These are phyloP conservation scores for Sphaerolaimus hirsutus DNA, from an alignment of 2,888 invertebrate genomes.

Conservation along the genomic window DNA sequence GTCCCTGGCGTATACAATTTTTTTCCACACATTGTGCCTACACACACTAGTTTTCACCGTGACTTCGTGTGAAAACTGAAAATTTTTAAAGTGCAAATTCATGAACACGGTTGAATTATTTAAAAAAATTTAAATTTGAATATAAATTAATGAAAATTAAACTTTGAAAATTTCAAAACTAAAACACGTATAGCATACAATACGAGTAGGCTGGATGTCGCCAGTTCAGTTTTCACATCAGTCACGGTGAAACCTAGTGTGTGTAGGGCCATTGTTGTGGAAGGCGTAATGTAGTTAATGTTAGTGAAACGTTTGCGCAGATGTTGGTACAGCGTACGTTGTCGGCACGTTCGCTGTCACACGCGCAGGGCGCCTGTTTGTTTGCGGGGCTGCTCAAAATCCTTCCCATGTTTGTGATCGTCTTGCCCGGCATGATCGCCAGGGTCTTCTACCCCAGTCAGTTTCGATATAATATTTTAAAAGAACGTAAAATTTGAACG, in stretches of 20 bases:
- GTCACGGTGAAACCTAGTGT: neutral
- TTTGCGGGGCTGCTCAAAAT: constrained; percentile 32
- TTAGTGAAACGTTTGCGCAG: neutral
- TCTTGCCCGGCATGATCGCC: constrained; percentile 35
- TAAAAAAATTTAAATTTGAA: too few relatives aligned
- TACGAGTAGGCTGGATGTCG: too few relatives aligned
- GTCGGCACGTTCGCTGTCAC: constrained; percentile 33
- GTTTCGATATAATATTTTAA: too few relatives aligned
- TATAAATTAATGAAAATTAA: too few relatives aligned
- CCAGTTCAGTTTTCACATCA: neutral
- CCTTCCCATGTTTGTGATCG: constrained; percentile 31
- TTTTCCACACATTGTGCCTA: too few relatives aligned
- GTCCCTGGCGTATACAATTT: too few relatives aligned
- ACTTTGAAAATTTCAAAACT: too few relatives aligned
- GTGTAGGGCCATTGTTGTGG: neutral
- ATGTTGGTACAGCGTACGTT: constrained; percentile 20
- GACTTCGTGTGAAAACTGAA: too few relatives aligned
- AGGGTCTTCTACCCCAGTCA: constrained; percentile 29
- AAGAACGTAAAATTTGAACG: neutral
- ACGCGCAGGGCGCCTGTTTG: constrained; percentile 33
- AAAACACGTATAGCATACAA: too few relatives aligned
- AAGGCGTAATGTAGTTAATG: neutral
- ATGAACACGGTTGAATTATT: too few relatives aligned
- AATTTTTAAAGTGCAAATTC: too few relatives aligned
- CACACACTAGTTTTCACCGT: too few relatives aligned